Conservation (phyloP, 2,888 invertebrate species). For the Macrophya annulata region DNA sequence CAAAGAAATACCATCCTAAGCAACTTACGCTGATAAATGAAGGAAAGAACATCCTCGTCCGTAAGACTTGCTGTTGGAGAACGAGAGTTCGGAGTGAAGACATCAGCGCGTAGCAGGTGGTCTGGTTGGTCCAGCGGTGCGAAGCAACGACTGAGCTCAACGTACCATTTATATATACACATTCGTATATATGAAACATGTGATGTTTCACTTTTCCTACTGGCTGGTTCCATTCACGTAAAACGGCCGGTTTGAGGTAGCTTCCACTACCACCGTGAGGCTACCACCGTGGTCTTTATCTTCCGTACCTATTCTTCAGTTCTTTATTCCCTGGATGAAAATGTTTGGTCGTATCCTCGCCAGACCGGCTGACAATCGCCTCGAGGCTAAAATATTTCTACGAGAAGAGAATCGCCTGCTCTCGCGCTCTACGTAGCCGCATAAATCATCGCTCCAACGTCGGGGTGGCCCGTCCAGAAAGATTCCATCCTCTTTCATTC, state of each 20-base stretch:
- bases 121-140: conserved; percentile 59
- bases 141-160: conserved; percentile 50
- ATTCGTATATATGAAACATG: conserved; percentile 64
- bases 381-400: conserved; percentile 48
- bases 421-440: conserved; percentile 58
- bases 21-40: conserved; percentile 53
- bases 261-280: conserved; percentile 19
- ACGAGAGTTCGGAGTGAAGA: conserved; percentile 63
- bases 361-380: conserved; percentile 22
- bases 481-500: conserved; percentile 41
- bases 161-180: conserved; percentile 32
- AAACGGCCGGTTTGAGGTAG: conserved; percentile 65
- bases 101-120: conserved; percentile 73
- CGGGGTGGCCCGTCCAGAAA: conserved; percentile 57
- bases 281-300: conserved; percentile 25
- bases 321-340: conserved; percentile 69
- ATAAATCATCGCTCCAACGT: conserved; percentile 61
- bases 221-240: conserved; percentile 69
- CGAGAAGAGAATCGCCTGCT: conserved; percentile 64
- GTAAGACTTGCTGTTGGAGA: conserved; percentile 14
- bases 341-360: conserved; percentile 71
- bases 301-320: conserved; percentile 27
- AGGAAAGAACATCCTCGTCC: conserved; percentile 35
- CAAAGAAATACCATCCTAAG: conserved; percentile 53
- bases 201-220: conserved; percentile 76